phyloP scores from a whole-genome alignment of 2,113 vertebrate species.

The Aleadryas rufinucha region DNA sequence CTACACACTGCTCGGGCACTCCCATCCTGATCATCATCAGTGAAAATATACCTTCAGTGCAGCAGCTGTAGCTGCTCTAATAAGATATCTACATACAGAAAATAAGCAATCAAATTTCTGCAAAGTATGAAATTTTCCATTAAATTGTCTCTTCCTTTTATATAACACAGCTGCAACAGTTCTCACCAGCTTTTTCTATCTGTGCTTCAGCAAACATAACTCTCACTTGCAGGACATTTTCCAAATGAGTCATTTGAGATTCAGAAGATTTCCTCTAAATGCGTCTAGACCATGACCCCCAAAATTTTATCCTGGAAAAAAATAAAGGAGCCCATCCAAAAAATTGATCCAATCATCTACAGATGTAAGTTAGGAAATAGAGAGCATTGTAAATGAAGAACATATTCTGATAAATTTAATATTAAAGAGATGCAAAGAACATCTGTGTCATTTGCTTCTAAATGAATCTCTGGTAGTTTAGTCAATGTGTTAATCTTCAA shows the following conservation, averaged over 20 bases:
- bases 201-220: constrained; percentile 44
- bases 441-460: constrained; percentile 10
- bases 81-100: constrained; percentile 74
- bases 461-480: constrained; percentile 41
- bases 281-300: background rate
- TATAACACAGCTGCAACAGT: constrained; percentile 75
- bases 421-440: background rate
- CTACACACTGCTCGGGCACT: background rate
- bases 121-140: constrained; percentile 76
- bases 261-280: constrained; percentile 28
- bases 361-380: background rate
- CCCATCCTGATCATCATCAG: constrained; percentile 41
- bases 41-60: constrained; percentile 65
- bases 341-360: background rate
- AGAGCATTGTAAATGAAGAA: background rate
- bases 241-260: constrained; percentile 39
- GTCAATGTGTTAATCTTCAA: constrained; percentile 48
- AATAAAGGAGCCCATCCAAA: background rate
- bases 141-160: constrained; percentile 74
- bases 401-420: background rate
- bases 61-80: constrained; percentile 72
- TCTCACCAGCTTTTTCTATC: constrained; percentile 63
- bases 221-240: constrained; percentile 46
- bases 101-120: constrained; percentile 82
- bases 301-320: background rate